These are phyloP conservation scores for Plagodis pulveraria DNA, from an alignment of 2,888 invertebrate species.

Conservation along the genomic window DNA sequence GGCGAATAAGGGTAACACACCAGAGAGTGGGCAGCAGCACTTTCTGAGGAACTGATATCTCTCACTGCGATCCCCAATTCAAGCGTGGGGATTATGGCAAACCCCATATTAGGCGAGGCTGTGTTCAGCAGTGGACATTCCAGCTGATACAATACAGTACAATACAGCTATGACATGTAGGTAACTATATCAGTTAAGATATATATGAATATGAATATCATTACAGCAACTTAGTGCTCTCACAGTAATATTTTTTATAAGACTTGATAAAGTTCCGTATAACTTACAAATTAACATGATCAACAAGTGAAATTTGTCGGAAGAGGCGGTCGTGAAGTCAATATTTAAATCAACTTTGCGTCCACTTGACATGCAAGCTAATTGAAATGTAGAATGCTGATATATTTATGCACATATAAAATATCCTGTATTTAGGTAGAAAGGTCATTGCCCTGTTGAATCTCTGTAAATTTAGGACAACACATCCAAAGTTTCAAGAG, in stretches of 20 bases:
- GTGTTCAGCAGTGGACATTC: no score
- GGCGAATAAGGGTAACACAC: no score
- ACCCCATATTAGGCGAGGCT: no score
- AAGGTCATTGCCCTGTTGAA: constrained; percentile 48
- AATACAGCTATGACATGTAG: no score
- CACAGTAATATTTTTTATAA: not conserved
- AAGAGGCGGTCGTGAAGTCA: constrained; percentile 62
- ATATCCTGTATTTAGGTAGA: constrained; percentile 40
- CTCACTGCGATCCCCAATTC: no score
- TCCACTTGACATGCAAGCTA: constrained; percentile 66
- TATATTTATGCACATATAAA: constrained; percentile 57
- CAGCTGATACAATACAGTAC: no score
- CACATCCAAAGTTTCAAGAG: constrained; percentile 13
- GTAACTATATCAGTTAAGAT: no score
- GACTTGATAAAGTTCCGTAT: not conserved
- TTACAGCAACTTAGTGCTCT: no score
- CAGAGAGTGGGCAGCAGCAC: no score
- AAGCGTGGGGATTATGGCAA: no score
- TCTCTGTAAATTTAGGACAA: constrained; percentile 7
- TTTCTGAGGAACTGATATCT: no score
- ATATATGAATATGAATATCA: no score
- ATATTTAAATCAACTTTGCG: constrained; percentile 72
- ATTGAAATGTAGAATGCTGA: constrained; percentile 76
- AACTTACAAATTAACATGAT: constrained; percentile 15
- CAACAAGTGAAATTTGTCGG: constrained; percentile 30